phyloP scores from a whole-genome alignment of 1,140 invertebrate species.

The Chironomus tepperi region DNA sequence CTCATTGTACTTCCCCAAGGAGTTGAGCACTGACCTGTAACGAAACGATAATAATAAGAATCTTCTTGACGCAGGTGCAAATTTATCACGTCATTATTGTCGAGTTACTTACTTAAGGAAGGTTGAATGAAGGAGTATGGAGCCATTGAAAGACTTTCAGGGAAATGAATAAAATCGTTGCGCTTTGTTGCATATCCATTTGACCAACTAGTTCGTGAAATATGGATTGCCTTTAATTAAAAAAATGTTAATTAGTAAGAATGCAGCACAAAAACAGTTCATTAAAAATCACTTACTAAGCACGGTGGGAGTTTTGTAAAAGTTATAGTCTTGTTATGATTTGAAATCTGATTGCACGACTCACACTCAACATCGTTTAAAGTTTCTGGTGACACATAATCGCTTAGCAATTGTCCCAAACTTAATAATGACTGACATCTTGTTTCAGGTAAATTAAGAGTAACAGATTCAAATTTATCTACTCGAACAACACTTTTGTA shows the following conservation, averaged over 20 bases:
- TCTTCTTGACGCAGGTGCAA: no score
- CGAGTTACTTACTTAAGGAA: slow-evolving; percentile 41
- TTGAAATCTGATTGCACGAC: slow-evolving; percentile 55
- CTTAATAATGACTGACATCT: slow-evolving; percentile 37
- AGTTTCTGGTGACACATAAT: slow-evolving; percentile 75
- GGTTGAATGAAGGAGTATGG: slow-evolving; percentile 62
- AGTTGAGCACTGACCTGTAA: slow-evolving; percentile 26
- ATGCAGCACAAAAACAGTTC: background rate
- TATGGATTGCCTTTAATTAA: slow-evolving; percentile 63
- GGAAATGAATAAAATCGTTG: slow-evolving; percentile 76
- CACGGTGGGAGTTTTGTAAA: slow-evolving; percentile 59
- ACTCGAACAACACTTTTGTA: slow-evolving; percentile 76
- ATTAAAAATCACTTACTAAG: slow-evolving; percentile 28
- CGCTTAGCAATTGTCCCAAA: slow-evolving; percentile 56
- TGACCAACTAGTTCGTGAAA: slow-evolving; percentile 75
- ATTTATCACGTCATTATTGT: no score
- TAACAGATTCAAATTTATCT: slow-evolving; percentile 83
- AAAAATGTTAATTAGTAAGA: slow-evolving; percentile 43
- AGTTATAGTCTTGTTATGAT: slow-evolving; percentile 70
- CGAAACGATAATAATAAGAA: no score
- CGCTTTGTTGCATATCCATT: slow-evolving; percentile 69
- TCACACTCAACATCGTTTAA: slow-evolving; percentile 76
- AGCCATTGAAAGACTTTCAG: slow-evolving; percentile 70
- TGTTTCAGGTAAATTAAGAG: slow-evolving; percentile 58
- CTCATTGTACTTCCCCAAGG: slow-evolving; percentile 40